Evolutionary conservation across 2,797 vertebrate species (phyloP).

Genomic region (Sorex maritimensis): DNA sequence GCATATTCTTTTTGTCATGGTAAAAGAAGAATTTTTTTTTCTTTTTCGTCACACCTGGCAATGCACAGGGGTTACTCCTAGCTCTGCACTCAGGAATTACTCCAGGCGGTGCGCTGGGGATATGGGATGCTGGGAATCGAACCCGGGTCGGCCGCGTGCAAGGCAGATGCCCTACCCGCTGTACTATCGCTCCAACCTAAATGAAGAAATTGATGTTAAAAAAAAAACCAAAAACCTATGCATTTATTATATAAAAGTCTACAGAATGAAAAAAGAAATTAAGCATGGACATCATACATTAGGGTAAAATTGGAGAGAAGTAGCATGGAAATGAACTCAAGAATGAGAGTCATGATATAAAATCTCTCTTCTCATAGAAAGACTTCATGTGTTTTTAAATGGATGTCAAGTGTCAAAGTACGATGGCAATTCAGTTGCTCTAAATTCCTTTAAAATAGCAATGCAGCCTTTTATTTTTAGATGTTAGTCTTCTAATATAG

Average conservation of each 20-base stretch:
- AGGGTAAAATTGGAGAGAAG: constrained; percentile 5
- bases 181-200: neutral
- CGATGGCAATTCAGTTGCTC: constrained; percentile 11
- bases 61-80: too few relatives aligned
- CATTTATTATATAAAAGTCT: neutral
- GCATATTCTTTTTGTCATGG: neutral
- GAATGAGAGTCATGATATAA: constrained; percentile 5
- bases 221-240: neutral
- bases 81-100: too few relatives aligned
- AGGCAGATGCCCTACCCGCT: too few relatives aligned
- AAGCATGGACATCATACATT: neutral
- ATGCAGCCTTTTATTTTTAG: constrained; percentile 54
- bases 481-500: constrained; percentile 30
- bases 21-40: neutral
- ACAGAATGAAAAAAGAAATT: neutral
- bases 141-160: too few relatives aligned
- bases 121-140: too few relatives aligned
- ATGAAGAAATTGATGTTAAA: constrained; percentile 29
- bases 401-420: constrained; percentile 16
- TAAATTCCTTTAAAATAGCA: constrained; percentile 13
- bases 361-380: neutral
- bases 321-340: neutral
- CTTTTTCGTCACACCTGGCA: too few relatives aligned
- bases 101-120: too few relatives aligned
- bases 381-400: neutral